Evolutionary conservation across 2,888 invertebrate genomes (phyloP).

Genomic region (Diarsia dahlii): DNA sequence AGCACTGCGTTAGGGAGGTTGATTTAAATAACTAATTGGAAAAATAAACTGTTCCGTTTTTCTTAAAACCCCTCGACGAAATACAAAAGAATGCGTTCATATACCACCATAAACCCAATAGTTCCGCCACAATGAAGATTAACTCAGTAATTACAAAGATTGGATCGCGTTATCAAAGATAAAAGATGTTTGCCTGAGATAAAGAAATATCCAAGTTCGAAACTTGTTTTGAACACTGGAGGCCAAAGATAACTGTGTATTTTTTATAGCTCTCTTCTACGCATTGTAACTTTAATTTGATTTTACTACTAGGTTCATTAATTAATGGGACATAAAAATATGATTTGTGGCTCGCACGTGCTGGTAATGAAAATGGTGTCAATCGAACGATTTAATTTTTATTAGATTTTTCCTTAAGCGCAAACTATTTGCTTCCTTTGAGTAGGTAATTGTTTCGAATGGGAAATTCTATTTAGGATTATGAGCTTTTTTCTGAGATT

Average conservation of each 20-base stretch:
- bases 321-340: conserved; percentile 46
- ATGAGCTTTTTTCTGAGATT: not conserved
- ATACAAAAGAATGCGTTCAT: conserved; percentile 38
- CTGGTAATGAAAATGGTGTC: not conserved
- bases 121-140: conserved; percentile 44
- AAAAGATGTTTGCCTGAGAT: conserved; percentile 61
- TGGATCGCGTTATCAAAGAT: conserved; percentile 51
- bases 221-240: conserved; percentile 53
- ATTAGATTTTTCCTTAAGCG: not conserved
- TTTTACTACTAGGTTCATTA: conserved; percentile 44
- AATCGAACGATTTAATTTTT: conserved; percentile 13
- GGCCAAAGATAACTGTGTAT: conserved; percentile 48
- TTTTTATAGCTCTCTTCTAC: conserved; percentile 50
- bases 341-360: conserved; percentile 38
- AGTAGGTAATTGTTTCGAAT: not conserved
- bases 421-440: not conserved
- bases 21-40: conserved; percentile 10
- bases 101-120: conserved; percentile 20
- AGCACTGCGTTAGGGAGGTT: not conserved
- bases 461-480: not conserved
- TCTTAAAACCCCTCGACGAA: not conserved
- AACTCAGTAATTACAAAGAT: conserved; percentile 56
- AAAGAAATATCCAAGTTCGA: conserved; percentile 44
- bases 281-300: conserved; percentile 45
- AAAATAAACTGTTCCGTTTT: conserved; percentile 8